Evolutionary conservation across 2,797 vertebrate species (phyloP).

Genomic region (Sebastes oblongus): DNA sequence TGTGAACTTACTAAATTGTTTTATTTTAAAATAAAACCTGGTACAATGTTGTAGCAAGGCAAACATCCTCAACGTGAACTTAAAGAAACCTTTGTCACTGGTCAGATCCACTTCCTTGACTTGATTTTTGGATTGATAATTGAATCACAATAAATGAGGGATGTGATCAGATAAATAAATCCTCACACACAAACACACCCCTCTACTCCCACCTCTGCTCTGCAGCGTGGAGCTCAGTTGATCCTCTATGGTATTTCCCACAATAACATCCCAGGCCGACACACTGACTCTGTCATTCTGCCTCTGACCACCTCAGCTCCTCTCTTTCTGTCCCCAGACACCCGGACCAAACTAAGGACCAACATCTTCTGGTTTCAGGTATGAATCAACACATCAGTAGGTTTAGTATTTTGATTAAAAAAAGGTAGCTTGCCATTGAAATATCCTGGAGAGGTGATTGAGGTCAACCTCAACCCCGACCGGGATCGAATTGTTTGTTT

Average conservation of each 20-base stretch:
- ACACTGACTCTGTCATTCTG: conserved; percentile 26
- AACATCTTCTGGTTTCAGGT: neutral
- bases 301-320: conserved; percentile 26
- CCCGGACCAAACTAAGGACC: conserved; percentile 18
- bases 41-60: neutral
- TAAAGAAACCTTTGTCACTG: neutral
- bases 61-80: neutral
- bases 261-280: conserved; percentile 50
- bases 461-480: conserved; percentile 21
- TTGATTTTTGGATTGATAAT: neutral
- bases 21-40: neutral
- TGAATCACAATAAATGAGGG: neutral
- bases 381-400: conserved; percentile 18
- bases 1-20: neutral
- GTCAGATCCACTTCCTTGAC: no score
- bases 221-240: no score
- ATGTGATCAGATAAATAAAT: neutral
- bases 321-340: conserved; percentile 15
- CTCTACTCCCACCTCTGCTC: conserved; percentile 11
- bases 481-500: conserved; percentile 26
- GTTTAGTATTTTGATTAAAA: conserved; percentile 17
- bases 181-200: conserved; percentile 10
- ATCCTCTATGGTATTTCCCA: conserved; percentile 48
- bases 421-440: conserved; percentile 38
- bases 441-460: conserved; percentile 7